phyloP scores from a whole-genome alignment of 2,888 invertebrate genomes.

The Mechanitis messenoides region DNA sequence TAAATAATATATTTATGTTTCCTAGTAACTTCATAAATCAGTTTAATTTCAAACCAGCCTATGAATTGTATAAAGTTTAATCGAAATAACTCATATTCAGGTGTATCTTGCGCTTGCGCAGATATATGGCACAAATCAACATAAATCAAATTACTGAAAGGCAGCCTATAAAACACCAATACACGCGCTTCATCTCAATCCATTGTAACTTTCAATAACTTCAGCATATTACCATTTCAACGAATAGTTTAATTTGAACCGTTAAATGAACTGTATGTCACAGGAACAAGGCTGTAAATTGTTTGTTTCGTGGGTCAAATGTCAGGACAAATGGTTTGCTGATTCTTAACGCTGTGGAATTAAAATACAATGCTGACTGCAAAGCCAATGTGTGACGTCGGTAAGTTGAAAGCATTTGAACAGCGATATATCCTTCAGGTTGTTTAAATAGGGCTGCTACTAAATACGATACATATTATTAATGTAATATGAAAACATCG shows the following conservation, averaged over 20 bases:
- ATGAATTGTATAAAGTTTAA: conserved; percentile 1
- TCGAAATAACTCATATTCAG: conserved; percentile 5
- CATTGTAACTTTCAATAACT: conserved; percentile 28
- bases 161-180: conserved; percentile 34
- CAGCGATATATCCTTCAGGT: conserved; percentile 62
- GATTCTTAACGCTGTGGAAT: conserved; percentile 61
- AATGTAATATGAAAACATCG: too few species aligned
- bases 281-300: conserved; percentile 11
- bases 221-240: conserved; percentile 5
- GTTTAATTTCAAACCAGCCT: neutral
- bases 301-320: conserved; percentile 9
- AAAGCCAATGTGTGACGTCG: conserved; percentile 62
- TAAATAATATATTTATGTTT: neutral
- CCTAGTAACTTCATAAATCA: conserved; percentile 3
- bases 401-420: conserved; percentile 62
- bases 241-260: conserved; percentile 19
- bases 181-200: conserved; percentile 41
- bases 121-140: conserved; percentile 16
- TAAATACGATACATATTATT: neutral
- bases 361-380: conserved; percentile 67
- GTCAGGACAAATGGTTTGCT: conserved; percentile 36
- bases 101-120: neutral
- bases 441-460: conserved; percentile 24
- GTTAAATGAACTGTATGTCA: conserved; percentile 24
- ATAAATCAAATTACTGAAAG: conserved; percentile 30